Conservation (phyloP, 2,888 invertebrate genomes). For the Caenorhabditis doughertyi region DNA sequence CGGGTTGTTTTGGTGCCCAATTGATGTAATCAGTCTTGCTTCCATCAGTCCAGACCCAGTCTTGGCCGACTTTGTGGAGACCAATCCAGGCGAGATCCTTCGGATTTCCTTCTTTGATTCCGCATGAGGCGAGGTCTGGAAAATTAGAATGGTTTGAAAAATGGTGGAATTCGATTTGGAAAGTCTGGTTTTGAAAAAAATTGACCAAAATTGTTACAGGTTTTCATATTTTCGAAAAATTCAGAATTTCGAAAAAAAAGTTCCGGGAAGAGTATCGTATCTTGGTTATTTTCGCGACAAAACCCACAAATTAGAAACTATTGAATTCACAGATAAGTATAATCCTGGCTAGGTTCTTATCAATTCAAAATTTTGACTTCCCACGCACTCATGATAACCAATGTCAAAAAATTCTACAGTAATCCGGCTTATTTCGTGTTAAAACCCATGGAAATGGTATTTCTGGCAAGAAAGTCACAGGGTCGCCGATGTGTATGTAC, state of each 20-base stretch:
- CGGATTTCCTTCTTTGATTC: conserved; percentile 63
- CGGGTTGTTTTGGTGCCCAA: conserved; percentile 65
- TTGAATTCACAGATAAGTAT: no score
- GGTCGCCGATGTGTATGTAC: no score
- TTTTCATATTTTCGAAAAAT: neutral
- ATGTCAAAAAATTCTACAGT: no score
- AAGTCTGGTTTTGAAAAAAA: neutral
- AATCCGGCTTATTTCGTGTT: no score
- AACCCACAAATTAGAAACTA: no score
- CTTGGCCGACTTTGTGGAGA: conserved; percentile 46
- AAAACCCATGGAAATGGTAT: no score
- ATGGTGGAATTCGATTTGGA: neutral
- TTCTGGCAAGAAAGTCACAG: no score
- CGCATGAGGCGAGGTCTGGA: conserved; percentile 60
- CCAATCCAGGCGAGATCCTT: conserved; percentile 66
- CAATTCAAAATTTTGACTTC: no score
- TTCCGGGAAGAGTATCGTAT: no score
- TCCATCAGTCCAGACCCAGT: conserved; percentile 69
- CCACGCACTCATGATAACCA: no score
- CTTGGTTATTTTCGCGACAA: neutral
- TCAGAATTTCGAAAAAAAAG: neutral
- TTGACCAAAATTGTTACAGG: neutral
- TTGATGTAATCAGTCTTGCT: conserved; percentile 60
- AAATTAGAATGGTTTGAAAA: no score
- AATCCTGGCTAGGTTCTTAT: no score